These are phyloP conservation scores for Pinctada fucata DNA, from an alignment of 2,888 invertebrate genomes.

Conservation along the genomic window DNA sequence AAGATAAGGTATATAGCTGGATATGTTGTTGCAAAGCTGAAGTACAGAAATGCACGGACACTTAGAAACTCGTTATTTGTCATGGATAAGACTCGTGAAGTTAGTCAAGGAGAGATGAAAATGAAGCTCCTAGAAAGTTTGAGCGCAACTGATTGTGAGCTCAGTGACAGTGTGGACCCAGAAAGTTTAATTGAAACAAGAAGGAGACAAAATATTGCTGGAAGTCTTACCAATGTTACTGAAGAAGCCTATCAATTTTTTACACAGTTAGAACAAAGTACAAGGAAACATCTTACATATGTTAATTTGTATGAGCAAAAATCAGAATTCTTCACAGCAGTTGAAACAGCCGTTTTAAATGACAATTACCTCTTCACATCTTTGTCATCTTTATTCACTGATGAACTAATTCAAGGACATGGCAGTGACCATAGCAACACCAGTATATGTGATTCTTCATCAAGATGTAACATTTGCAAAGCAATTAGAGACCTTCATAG, in stretches of 20 bases:
- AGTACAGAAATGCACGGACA: slow-evolving; percentile 19
- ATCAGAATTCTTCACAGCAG: background rate
- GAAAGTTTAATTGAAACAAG: slow-evolving; percentile 25
- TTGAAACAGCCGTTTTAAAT: slow-evolving; percentile 5
- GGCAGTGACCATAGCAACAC: slow-evolving; percentile 2
- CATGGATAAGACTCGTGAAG: slow-evolving; percentile 12
- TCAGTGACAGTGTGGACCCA: slow-evolving; percentile 14
- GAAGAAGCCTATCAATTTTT: slow-evolving; percentile 23
- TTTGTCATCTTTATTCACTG: background rate
- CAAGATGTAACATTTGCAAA: slow-evolving; percentile 5
- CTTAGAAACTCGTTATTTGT: slow-evolving; percentile 20
- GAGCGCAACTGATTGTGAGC: slow-evolving; percentile 9
- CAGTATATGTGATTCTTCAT: background rate
- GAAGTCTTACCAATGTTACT: slow-evolving; percentile 21
- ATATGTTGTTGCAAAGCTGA: slow-evolving; percentile 32
- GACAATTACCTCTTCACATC: background rate
- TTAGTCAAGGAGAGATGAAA: background rate
- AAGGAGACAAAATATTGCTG: slow-evolving; percentile 26
- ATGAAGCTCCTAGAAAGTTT: slow-evolving; percentile 9
- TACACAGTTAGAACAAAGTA: slow-evolving; percentile 15
- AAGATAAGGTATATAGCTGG: slow-evolving; percentile 34
- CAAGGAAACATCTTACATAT: slow-evolving; percentile 18
- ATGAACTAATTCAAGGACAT: background rate
- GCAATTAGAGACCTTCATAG: slow-evolving; percentile 3
- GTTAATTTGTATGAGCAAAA: slow-evolving; percentile 3